Evolutionary conservation across 2,888 invertebrate species (phyloP).

Genomic region (Spisula subtruncata): DNA sequence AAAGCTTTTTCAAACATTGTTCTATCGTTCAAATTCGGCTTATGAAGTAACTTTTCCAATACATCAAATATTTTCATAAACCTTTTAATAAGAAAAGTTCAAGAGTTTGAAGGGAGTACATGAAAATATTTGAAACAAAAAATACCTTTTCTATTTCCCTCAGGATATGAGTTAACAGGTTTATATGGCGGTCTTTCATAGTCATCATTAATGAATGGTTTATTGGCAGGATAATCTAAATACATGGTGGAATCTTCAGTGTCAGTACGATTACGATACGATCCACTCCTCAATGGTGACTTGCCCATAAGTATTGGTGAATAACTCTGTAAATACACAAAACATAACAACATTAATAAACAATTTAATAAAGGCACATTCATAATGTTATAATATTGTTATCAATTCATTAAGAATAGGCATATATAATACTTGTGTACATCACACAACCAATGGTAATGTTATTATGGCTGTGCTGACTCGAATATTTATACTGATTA

Average conservation of each 20-base stretch:
- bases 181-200: slow-evolving; percentile 78
- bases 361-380: background rate
- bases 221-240: slow-evolving; percentile 81
- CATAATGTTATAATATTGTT: too few species aligned
- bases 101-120: too few species aligned
- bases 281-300: slow-evolving; percentile 63
- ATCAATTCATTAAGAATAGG: background rate
- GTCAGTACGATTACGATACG: slow-evolving; percentile 70
- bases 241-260: slow-evolving; percentile 73
- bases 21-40: too few species aligned
- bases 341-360: background rate
- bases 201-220: slow-evolving; percentile 84
- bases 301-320: slow-evolving; percentile 72
- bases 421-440: too few species aligned
- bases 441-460: too few species aligned
- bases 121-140: background rate
- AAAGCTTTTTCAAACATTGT: too few species aligned
- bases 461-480: too few species aligned
- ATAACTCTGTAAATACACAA: slow-evolving; percentile 71
- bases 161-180: slow-evolving; percentile 81
- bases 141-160: slow-evolving; percentile 85
- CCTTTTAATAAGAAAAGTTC: too few species aligned
- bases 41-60: too few species aligned
- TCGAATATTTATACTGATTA: too few species aligned
- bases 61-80: too few species aligned